A percentile compares a stretch with the other conserved stretches of the same genome.
Evolutionary conservation across 2,888 invertebrate species (phyloP).

Genomic region (Leptopilina syphax): DNA sequence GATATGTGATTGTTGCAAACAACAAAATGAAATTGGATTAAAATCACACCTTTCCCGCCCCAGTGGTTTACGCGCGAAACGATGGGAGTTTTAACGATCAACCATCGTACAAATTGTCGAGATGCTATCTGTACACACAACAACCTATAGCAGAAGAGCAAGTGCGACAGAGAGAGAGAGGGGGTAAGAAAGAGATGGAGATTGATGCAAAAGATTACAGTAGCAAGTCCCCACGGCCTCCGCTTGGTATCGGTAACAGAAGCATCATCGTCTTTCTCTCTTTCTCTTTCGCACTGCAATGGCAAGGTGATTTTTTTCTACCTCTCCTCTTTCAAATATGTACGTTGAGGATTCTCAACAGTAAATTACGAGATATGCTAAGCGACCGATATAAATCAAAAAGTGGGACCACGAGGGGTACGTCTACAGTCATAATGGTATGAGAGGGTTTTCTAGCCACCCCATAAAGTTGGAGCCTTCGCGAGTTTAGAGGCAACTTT

Average conservation of each 20-base stretch:
- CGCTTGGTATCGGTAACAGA: slow-evolving; percentile 61
- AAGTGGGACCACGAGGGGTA: slow-evolving; percentile 63
- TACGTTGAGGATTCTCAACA: slow-evolving; percentile 76
- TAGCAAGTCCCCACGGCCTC: slow-evolving; percentile 60
- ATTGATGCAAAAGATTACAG: slow-evolving; percentile 71
- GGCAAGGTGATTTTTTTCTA: slow-evolving; percentile 53
- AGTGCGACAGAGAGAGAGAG: slow-evolving; percentile 54
- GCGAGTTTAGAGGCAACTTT: slow-evolving; percentile 58
- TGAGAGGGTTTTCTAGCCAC: slow-evolving; percentile 46
- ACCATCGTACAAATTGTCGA: slow-evolving; percentile 72
- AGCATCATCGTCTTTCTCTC: slow-evolving; percentile 53
- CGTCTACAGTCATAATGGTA: slow-evolving; percentile 42
- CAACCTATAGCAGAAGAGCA: slow-evolving; percentile 50
- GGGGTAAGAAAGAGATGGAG: slow-evolving; percentile 54
- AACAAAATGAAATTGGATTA: slow-evolving; percentile 59
- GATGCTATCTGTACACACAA: slow-evolving; percentile 66
- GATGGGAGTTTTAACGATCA: slow-evolving; percentile 70
- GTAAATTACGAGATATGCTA: slow-evolving; percentile 77
- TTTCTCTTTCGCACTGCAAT: neutral
- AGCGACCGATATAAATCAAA: slow-evolving; percentile 77
- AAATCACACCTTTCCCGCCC: slow-evolving; percentile 54
- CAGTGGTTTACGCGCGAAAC: slow-evolving; percentile 44
- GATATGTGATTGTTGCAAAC: slow-evolving; percentile 3
- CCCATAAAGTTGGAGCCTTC: slow-evolving; percentile 52
- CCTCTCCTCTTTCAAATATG: slow-evolving; percentile 60